phyloP scores from a whole-genome alignment of 2,888 invertebrate species.

The Odontocolon sp. region DNA sequence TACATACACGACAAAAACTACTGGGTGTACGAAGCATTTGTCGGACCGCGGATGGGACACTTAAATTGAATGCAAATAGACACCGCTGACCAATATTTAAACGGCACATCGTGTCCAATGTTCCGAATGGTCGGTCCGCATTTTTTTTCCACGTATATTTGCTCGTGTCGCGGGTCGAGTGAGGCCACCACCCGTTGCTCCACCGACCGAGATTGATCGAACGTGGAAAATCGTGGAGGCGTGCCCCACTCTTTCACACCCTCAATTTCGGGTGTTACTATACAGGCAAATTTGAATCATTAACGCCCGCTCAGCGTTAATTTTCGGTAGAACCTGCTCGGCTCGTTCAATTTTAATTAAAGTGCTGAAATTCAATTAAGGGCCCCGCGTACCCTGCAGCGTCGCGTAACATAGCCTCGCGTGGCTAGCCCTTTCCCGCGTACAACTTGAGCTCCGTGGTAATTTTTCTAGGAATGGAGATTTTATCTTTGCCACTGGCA shows the following conservation, averaged over 20 bases:
- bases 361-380: conserved; percentile 69
- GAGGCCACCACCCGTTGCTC: conserved; percentile 20
- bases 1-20: background rate
- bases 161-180: conserved; percentile 23
- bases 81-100: conserved; percentile 58
- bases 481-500: conserved; percentile 26
- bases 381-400: conserved; percentile 28
- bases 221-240: conserved; percentile 59
- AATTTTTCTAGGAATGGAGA: conserved; percentile 25
- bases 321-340: conserved; percentile 61
- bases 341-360: conserved; percentile 69
- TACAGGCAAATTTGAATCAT: conserved; percentile 59
- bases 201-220: conserved; percentile 69
- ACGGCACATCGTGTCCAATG: conserved; percentile 53
- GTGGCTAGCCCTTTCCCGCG: conserved; percentile 6
- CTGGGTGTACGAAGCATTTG: background rate
- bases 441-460: conserved; percentile 49
- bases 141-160: conserved; percentile 47
- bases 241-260: background rate
- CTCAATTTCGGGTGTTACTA: conserved; percentile 18
- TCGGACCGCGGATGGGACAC: conserved; percentile 24
- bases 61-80: conserved; percentile 60
- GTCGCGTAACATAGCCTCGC: conserved; percentile 19
- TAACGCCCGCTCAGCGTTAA: conserved; percentile 55
- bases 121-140: conserved; percentile 42